Percentiles rank a stretch among this genome's conserved stretches.
Conservation (phyloP, 2,888 invertebrate species). For the Pheosia gnoma region DNA sequence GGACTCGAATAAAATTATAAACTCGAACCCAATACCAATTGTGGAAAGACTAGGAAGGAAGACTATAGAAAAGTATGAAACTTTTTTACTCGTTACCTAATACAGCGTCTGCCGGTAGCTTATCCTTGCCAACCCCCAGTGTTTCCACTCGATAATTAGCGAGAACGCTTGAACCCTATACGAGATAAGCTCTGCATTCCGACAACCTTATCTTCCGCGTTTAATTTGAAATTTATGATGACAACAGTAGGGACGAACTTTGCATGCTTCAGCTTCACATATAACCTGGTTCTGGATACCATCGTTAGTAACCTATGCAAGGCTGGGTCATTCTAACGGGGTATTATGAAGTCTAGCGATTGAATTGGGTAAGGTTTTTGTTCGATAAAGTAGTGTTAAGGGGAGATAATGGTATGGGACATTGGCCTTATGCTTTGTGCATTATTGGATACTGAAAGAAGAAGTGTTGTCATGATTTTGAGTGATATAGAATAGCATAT, state of each 20-base stretch:
- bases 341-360: constrained; percentile 37
- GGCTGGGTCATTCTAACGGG: constrained; percentile 34
- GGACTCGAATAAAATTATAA: too few species aligned
- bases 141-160: constrained; percentile 64
- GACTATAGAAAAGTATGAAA: not conserved
- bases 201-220: constrained; percentile 39
- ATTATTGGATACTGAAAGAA: not conserved
- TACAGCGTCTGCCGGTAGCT: constrained; percentile 12
- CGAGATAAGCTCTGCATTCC: constrained; percentile 55
- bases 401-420: not conserved
- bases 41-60: too few species aligned
- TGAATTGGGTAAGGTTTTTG: constrained; percentile 19
- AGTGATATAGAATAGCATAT: too few species aligned
- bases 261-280: constrained; percentile 2
- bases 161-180: constrained; percentile 56
- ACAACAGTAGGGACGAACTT: constrained; percentile 29
- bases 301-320: constrained; percentile 45
- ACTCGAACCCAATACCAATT: not conserved
- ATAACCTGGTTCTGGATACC: constrained; percentile 18
- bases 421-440: not conserved
- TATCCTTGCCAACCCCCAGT: constrained; percentile 27
- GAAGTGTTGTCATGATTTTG: too few species aligned
- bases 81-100: constrained; percentile 9
- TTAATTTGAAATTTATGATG: constrained; percentile 38
- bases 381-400: not conserved